phyloP scores from a whole-genome alignment of 2,888 invertebrate genomes.

The Spodoptera picta region DNA sequence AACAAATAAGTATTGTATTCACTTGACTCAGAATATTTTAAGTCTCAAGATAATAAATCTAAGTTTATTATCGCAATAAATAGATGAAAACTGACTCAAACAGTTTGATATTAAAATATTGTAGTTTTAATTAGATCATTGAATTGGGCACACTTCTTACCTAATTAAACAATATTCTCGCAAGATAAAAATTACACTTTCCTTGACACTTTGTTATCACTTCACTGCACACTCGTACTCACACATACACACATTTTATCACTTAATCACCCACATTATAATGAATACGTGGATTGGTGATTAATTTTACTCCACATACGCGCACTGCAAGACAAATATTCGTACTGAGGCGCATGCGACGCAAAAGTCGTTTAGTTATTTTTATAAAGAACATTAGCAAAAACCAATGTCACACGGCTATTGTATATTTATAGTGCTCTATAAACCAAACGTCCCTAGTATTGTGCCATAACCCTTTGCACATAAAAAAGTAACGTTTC shows the following conservation, averaged over 20 bases:
- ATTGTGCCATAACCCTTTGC: constrained; percentile 79
- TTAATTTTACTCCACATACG: constrained; percentile 55
- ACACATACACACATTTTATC: constrained; percentile 6
- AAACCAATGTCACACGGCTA: constrained; percentile 74
- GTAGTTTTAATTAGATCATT: too few species aligned
- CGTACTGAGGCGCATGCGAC: constrained; percentile 75
- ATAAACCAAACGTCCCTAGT: constrained; percentile 76
- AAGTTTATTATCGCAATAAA: too few species aligned
- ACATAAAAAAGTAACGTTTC: constrained; percentile 68
- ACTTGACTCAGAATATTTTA: too few species aligned
- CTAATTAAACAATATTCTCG: constrained; percentile 27
- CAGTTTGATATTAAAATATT: too few species aligned
- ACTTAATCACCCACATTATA: constrained; percentile 20
- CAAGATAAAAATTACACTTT: constrained; percentile 27
- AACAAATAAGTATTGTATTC: too few species aligned
- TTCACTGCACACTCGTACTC: constrained; percentile 9
- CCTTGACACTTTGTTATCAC: constrained; percentile 27
- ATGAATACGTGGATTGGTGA: constrained; percentile 40
- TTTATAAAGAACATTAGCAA: constrained; percentile 79
- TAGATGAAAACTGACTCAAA: too few species aligned
- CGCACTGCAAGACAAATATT: constrained; percentile 73
- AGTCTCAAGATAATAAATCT: too few species aligned
- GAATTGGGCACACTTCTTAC: background rate
- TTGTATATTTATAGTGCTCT: constrained; percentile 81
- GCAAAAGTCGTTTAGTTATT: constrained; percentile 71